Base-by-base conservation (phyloP, 92 coral and sea anemone species). In the Paragorgia papillata region DNA sequence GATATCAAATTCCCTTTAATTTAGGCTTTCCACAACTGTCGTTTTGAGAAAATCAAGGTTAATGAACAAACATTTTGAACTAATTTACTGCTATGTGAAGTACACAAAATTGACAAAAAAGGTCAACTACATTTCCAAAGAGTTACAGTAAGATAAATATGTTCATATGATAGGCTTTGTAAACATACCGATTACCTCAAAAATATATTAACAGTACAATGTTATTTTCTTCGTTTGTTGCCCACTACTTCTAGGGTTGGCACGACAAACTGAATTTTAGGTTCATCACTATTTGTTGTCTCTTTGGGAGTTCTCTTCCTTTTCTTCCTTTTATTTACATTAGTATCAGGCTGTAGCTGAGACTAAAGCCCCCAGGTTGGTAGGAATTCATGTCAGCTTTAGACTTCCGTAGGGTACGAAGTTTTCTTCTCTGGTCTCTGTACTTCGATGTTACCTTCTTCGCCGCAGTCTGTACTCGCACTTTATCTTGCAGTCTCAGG, bases 381-480 rank as follows among this genome's bases (percentile, higher is more conserved):
- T 74, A 74, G 51, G 79, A 39, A 74, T 29, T 54, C 53, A 53
- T 62, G 48, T 74, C 79, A 54, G 70, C 79, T 56, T 74, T 74
- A 29, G 66, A 56, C 79, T 74, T 74, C 54, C 69, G 43, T 53
- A 53, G 79, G 29, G 61, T 41, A 31, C 79, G 43, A 44, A 74
- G 79, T n/a, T 18, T 57, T 30, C 41, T 80, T 67, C 91, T 84
- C 46, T 68, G 82, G 20, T 70, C 30, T 30, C 40, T 33, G 33
- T 84, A 87, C 73, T 79, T 87, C 24, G 12, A 24, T 18, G 80
- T 84, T 18, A 74, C 63, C 56, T 83, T 87, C 33, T 80, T 79
- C 12, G 79, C 69, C 20, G 91, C 82, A 84, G 69, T 80, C 43
- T 76, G 30, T 14, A 87, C n/a, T 17, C 91, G 62, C 33, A 5